A percentile compares a stretch with the other conserved stretches of the same genome.
phyloP scores from a whole-genome alignment of 2,113 vertebrate genomes.

The Xyliphius kryptos region DNA sequence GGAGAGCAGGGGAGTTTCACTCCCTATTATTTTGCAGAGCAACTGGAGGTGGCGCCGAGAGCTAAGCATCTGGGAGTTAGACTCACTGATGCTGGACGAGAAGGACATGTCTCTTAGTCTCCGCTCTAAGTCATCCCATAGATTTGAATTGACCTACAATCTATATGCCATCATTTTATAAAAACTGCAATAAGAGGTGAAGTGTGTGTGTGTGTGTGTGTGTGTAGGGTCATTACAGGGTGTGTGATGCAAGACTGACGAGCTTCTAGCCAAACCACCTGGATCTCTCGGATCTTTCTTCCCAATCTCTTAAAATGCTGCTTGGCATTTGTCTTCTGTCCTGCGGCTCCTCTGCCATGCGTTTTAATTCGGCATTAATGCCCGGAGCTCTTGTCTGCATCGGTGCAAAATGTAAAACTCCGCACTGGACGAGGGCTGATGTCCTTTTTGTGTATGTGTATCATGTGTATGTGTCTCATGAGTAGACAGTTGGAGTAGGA shows the following conservation, averaged over 20 bases:
- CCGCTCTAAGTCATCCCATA: too few species aligned
- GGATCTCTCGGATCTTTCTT: constrained; percentile 46
- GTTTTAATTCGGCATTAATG: constrained; percentile 47
- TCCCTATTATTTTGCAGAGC: too few species aligned
- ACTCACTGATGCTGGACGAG: too few species aligned
- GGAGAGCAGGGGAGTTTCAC: too few species aligned
- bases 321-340: constrained; percentile 53
- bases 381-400: constrained; percentile 39
- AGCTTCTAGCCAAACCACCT: constrained; percentile 34
- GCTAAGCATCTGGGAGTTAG: not conserved
- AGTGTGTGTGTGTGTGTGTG: too few species aligned
- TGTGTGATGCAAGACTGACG: constrained; percentile 27
- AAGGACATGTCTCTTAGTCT: too few species aligned
- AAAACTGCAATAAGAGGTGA: constrained; percentile 81
- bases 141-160: too few species aligned
- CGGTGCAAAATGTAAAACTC: constrained; percentile 34
- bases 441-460: too few species aligned
- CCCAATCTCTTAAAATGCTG: constrained; percentile 48
- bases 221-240: constrained; percentile 46
- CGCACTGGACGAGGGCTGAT: constrained; percentile 29
- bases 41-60: too few species aligned
- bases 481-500: too few species aligned
- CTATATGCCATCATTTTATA: constrained; percentile 29
- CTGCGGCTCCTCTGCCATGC: constrained; percentile 42
- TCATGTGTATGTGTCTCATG: too few species aligned